A percentile compares a stretch with the other conserved stretches of the same genome.
phyloP scores from a whole-genome alignment of 1,140 invertebrate genomes.

The Ericerus pela region DNA sequence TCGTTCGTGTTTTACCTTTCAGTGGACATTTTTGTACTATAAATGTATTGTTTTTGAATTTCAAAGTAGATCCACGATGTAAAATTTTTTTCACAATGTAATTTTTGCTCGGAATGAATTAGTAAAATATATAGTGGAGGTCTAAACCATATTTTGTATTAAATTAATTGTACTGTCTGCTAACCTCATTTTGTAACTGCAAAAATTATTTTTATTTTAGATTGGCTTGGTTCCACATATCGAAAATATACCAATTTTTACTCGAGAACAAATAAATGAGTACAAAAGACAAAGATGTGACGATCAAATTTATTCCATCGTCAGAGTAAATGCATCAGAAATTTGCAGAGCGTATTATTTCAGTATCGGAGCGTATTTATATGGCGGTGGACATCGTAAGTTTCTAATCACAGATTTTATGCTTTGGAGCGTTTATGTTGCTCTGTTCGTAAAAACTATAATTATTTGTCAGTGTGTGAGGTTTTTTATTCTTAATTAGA shows the following conservation, averaged over 20 bases:
- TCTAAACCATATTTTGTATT: too few species aligned
- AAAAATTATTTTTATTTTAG: conserved; percentile 33
- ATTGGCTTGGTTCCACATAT: conserved; percentile 69
- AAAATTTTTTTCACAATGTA: too few species aligned
- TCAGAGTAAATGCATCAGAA: conserved; percentile 45
- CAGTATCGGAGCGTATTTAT: conserved; percentile 64
- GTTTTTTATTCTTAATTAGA: conserved; percentile 3
- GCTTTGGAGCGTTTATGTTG: background rate
- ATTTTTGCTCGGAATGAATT: too few species aligned
- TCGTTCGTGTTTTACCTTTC: too few species aligned
- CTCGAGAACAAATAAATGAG: conserved; percentile 45
- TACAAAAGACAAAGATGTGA: conserved; percentile 70
- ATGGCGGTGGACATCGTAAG: conserved; percentile 56
- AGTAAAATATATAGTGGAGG: too few species aligned
- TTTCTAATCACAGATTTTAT: conserved; percentile 13
- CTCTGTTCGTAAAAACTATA: background rate
- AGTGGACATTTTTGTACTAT: too few species aligned
- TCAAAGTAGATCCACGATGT: too few species aligned
- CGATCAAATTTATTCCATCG: conserved; percentile 50
- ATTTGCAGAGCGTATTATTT: conserved; percentile 62
- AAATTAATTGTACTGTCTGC: too few species aligned
- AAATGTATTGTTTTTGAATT: too few species aligned
- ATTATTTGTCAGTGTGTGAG: background rate
- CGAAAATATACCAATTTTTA: conserved; percentile 70
- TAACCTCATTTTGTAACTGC: too few species aligned